Percentiles rank a stretch among this genome's conserved stretches.
phyloP scores from a whole-genome alignment of 2,888 invertebrate genomes.

The Trachelus stipa region DNA sequence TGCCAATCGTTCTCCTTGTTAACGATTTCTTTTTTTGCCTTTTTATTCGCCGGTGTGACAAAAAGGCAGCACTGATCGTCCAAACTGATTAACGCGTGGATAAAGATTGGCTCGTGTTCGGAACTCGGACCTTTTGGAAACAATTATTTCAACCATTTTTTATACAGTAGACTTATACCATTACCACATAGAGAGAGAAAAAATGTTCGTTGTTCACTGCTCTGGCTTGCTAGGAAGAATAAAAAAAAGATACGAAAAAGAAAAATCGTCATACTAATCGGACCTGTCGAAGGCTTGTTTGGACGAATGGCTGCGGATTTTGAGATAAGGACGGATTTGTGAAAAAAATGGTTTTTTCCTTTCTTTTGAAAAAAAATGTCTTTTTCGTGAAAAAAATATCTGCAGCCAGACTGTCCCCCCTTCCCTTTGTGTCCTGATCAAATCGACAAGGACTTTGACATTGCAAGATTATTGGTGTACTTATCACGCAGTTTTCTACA shows the following conservation, averaged over 20 bases:
- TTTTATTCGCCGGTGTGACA: background rate
- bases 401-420: constrained; percentile 41
- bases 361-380: background rate
- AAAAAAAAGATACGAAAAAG: constrained; percentile 35
- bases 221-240: constrained; percentile 57
- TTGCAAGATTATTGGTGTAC: constrained; percentile 64
- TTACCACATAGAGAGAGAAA: constrained; percentile 50
- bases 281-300: constrained; percentile 50
- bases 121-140: constrained; percentile 20
- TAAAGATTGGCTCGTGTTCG: constrained; percentile 17
- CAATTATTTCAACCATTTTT: constrained; percentile 38
- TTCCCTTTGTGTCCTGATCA: constrained; percentile 24
- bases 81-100: background rate
- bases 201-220: constrained; percentile 59
- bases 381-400: too few relatives aligned
- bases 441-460: constrained; percentile 59
- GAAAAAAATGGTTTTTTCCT: background rate
- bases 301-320: constrained; percentile 21
- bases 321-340: background rate
- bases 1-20: background rate
- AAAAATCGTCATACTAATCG: constrained; percentile 24
- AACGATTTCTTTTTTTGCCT: background rate
- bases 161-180: constrained; percentile 58
- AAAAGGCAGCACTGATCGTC: background rate
- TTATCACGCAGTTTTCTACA: constrained; percentile 64